A percentile compares a stretch with the other conserved stretches of the same genome.
Evolutionary conservation across 2,797 vertebrate species (phyloP).

Genomic region (Acipenser ruthenus): DNA sequence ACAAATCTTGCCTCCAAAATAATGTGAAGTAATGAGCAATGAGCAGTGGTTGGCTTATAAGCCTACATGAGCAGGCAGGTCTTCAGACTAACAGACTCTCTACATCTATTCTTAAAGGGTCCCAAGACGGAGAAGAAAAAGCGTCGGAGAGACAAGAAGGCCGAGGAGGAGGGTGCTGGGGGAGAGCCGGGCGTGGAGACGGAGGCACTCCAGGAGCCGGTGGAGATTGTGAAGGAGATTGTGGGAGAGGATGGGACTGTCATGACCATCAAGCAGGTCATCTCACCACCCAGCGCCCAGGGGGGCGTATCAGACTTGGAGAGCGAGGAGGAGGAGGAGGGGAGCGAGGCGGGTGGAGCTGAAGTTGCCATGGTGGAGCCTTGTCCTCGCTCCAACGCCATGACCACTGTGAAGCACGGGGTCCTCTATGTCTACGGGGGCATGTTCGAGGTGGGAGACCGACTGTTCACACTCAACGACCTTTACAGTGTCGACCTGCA

Average conservation of each 20-base stretch:
- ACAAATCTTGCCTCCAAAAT: too few species aligned
- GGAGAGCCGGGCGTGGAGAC: constrained; percentile 16
- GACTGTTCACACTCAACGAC: constrained; percentile 86
- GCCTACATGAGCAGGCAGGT: too few species aligned
- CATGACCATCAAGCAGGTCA: constrained; percentile 82
- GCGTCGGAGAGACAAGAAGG: constrained; percentile 58
- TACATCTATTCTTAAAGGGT: constrained; percentile 46
- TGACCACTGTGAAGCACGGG: constrained; percentile 76
- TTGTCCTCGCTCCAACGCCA: constrained; percentile 73
- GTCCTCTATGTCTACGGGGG: constrained; percentile 82
- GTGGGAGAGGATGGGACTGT: constrained; percentile 81
- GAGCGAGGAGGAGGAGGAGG: constrained; percentile 44
- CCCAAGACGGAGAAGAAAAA: constrained; percentile 68
- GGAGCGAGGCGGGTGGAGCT: constrained; percentile 28
- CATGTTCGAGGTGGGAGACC: constrained; percentile 91
- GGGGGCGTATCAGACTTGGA: constrained; percentile 17
- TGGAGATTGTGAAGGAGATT: constrained; percentile 78
- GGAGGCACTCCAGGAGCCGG: constrained; percentile 35
- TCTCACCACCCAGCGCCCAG: constrained; percentile 32
- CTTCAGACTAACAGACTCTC: too few species aligned
- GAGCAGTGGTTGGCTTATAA: too few species aligned
- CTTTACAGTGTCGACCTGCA: constrained; percentile 83
- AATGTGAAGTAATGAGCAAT: too few species aligned
- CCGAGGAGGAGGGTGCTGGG: constrained; percentile 26
- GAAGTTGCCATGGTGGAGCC: constrained; percentile 54